phyloP scores from a whole-genome alignment of 2,113 vertebrate genomes.

The Aspidoscelis tigris region DNA sequence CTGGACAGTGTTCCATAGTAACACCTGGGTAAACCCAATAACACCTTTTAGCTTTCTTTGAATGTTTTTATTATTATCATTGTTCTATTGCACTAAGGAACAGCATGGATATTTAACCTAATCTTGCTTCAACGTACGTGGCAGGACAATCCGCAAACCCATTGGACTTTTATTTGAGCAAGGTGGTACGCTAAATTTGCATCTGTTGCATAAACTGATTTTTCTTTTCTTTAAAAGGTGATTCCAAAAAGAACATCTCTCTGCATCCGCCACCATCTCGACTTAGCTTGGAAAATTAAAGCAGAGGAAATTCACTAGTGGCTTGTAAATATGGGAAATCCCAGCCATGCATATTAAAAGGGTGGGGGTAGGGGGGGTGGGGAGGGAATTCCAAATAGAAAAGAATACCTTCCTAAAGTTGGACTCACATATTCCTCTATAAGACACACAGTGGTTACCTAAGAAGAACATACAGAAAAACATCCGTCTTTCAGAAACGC shows the following conservation, averaged over 20 bases:
- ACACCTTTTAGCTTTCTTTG: slow-evolving; percentile 57
- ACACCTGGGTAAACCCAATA: neutral
- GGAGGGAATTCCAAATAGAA: slow-evolving; percentile 45
- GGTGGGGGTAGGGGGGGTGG: neutral
- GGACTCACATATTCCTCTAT: slow-evolving; percentile 61
- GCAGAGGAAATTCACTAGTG: slow-evolving; percentile 53
- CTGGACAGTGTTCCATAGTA: neutral
- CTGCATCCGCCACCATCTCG: slow-evolving; percentile 50
- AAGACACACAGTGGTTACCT: slow-evolving; percentile 45
- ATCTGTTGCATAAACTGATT: slow-evolving; percentile 53
- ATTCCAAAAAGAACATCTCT: slow-evolving; percentile 61
- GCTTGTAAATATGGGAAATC: slow-evolving; percentile 56
- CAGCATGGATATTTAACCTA: slow-evolving; percentile 71
- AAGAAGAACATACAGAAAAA: slow-evolving; percentile 25
- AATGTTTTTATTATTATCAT: slow-evolving; percentile 50
- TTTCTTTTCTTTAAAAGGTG: neutral
- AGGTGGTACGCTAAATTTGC: slow-evolving; percentile 36
- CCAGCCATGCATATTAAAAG: slow-evolving; percentile 66
- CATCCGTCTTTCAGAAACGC: slow-evolving; percentile 63
- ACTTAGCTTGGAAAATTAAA: slow-evolving; percentile 66
- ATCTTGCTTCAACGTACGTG: slow-evolving; percentile 54
- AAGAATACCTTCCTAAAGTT: slow-evolving; percentile 45
- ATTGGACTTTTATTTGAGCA: slow-evolving; percentile 62
- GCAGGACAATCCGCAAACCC: slow-evolving; percentile 56
- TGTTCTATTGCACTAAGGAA: slow-evolving; percentile 79